A percentile compares a stretch with the other conserved stretches of the same genome.
These are phyloP conservation scores for Prionace glauca DNA, from an alignment of 2,797 vertebrate species.

Conservation along the genomic window DNA sequence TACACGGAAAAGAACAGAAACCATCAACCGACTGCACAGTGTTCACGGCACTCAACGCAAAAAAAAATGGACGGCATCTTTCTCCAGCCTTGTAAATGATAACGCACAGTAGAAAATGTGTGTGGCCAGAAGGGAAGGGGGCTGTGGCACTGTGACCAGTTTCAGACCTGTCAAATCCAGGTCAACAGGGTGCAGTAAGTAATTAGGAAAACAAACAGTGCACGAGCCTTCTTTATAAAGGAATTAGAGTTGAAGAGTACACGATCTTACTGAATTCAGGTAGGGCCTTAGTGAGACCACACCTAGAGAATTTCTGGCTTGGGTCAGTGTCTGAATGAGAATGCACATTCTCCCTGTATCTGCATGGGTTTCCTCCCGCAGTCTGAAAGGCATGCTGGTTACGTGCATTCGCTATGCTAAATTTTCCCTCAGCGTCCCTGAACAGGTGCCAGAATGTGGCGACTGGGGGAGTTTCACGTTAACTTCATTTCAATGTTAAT, in stretches of 20 bases:
- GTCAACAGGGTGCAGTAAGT: background rate
- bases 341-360: too few relatives aligned
- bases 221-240: background rate
- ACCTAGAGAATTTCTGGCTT: background rate
- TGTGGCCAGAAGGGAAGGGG: background rate
- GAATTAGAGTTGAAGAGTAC: background rate
- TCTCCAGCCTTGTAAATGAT: background rate
- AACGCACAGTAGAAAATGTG: background rate
- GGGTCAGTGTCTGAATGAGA: too few relatives aligned
- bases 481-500: too few relatives aligned
- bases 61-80: too few relatives aligned
- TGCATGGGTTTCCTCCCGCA: too few relatives aligned
- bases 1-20: slow-evolving; percentile 46
- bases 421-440: too few relatives aligned
- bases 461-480: too few relatives aligned
- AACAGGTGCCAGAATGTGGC: too few relatives aligned
- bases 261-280: background rate
- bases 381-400: too few relatives aligned
- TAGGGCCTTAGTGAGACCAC: background rate
- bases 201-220: background rate
- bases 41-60: background rate
- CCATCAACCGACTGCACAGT: background rate
- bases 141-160: background rate
- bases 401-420: too few relatives aligned
- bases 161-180: background rate